Conservation (phyloP, 2,113 vertebrate genomes). For the Varanus salvator region DNA sequence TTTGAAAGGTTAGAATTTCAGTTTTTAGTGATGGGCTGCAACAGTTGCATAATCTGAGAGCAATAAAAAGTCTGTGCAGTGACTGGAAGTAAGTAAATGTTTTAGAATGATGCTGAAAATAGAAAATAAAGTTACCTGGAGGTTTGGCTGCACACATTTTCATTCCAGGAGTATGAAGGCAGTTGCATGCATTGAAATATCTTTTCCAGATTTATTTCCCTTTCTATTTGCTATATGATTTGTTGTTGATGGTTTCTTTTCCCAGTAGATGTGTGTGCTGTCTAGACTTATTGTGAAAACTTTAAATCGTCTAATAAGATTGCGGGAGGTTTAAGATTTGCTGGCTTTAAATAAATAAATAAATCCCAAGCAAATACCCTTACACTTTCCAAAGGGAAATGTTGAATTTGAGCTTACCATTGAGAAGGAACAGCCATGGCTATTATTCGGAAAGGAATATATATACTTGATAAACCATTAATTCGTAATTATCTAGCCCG, state of each 20-base stretch:
- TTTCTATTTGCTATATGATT: constrained; percentile 21
- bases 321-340: not conserved
- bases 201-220: constrained; percentile 39
- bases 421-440: not conserved
- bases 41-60: constrained; percentile 62
- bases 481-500: not conserved
- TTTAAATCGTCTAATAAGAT: constrained; percentile 8
- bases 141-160: constrained; percentile 58
- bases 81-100: constrained; percentile 49
- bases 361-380: not conserved
- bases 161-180: constrained; percentile 25
- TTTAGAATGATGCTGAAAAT: constrained; percentile 55
- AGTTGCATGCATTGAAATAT: constrained; percentile 38
- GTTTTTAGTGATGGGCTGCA: constrained; percentile 56
- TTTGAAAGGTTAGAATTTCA: constrained; percentile 34
- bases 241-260: not conserved
- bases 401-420: not conserved
- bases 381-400: not conserved
- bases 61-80: constrained; percentile 58
- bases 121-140: constrained; percentile 52
- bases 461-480: not conserved
- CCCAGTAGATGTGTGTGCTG: constrained; percentile 6
- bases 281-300: constrained; percentile 13
- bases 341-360: not conserved
- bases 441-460: not conserved